Evolutionary conservation across 2,888 invertebrate species (phyloP).

Genomic region (Athripsodes cinereus): DNA sequence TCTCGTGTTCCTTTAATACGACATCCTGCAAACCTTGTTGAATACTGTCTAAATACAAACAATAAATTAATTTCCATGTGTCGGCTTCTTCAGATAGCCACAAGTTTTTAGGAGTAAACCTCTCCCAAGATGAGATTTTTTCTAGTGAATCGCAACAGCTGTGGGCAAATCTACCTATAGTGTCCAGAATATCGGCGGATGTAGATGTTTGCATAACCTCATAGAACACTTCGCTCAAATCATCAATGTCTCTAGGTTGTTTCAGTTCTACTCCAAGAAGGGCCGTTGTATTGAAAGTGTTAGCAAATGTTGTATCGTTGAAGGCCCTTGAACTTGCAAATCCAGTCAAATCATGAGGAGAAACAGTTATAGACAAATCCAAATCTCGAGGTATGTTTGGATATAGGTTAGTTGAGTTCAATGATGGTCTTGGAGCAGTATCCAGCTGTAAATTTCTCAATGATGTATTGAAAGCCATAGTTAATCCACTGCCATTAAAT

Average conservation of each 20-base stretch:
- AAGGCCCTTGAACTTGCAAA: slow-evolving; percentile 36
- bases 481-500: no score
- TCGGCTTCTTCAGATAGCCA: slow-evolving; percentile 79
- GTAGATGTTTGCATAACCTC: slow-evolving; percentile 45
- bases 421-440: neutral
- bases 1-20: slow-evolving; percentile 46
- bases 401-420: neutral
- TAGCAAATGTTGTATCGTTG: slow-evolving; percentile 29
- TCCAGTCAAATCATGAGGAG: slow-evolving; percentile 33
- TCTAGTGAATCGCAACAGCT: slow-evolving; percentile 58
- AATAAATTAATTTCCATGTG: slow-evolving; percentile 81
- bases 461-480: no score
- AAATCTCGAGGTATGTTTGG: slow-evolving; percentile 8
- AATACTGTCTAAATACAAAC: slow-evolving; percentile 76
- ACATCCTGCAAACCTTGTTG: slow-evolving; percentile 39
- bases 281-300: slow-evolving; percentile 7
- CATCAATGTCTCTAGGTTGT: slow-evolving; percentile 29
- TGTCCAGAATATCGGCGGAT: slow-evolving; percentile 52
- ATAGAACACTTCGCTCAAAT: slow-evolving; percentile 43
- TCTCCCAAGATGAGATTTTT: slow-evolving; percentile 45
- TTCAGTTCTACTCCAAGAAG: slow-evolving; percentile 9
- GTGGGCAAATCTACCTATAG: slow-evolving; percentile 56
- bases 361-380: slow-evolving; percentile 19
- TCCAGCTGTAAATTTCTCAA: neutral
- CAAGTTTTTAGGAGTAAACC: slow-evolving; percentile 43